Evolutionary conservation across 2,113 vertebrate species (phyloP).

Genomic region (Opisthocomus hoazin): DNA sequence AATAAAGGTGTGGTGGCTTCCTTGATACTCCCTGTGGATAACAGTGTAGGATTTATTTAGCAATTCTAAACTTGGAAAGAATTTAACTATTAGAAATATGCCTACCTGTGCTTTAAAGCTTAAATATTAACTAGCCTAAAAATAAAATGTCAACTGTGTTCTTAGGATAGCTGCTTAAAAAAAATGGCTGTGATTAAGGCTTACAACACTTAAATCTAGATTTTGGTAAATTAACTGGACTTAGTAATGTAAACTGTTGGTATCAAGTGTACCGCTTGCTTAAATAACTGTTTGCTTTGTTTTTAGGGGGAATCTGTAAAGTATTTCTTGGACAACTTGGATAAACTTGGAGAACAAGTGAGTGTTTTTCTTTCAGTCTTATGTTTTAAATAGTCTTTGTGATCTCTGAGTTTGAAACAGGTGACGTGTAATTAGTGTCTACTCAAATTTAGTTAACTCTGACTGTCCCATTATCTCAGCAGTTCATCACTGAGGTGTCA

Average conservation of each 20-base stretch:
- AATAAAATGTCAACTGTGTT: not conserved
- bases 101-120: not conserved
- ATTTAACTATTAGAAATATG: not conserved
- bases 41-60: not conserved
- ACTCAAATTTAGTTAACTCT: not conserved
- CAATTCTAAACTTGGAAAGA: not conserved
- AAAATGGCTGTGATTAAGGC: not conserved
- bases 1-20: not conserved
- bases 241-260: constrained; percentile 27
- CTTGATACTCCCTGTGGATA: not conserved
- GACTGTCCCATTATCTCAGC: not conserved
- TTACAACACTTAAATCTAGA: not conserved
- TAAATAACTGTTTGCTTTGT: constrained; percentile 50
- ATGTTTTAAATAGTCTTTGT: not conserved
- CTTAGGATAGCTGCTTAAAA: not conserved
- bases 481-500: not conserved
- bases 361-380: constrained; percentile 58
- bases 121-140: not conserved
- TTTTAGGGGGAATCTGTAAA: constrained; percentile 97
- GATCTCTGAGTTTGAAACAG: not conserved
- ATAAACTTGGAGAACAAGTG: constrained; percentile 92
- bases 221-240: not conserved
- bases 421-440: not conserved
- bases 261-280: not conserved
- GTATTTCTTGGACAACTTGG: constrained; percentile 99